Conservation (phyloP, 2,113 vertebrate species). For the Dolichallabes microphthalmus region DNA sequence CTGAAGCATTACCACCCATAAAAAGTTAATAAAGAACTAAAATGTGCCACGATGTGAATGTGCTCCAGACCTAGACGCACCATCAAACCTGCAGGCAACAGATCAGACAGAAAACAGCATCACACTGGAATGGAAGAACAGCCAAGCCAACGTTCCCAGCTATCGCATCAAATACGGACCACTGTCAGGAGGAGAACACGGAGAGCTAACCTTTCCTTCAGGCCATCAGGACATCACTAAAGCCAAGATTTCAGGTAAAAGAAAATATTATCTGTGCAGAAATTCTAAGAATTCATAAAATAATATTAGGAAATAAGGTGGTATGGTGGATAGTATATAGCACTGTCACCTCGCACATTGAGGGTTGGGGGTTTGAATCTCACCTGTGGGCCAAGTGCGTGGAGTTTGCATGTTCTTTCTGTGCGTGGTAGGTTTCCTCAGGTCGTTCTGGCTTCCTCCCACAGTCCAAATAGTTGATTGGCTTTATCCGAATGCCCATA, state of each 20-base stretch:
- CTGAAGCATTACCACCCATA: not conserved
- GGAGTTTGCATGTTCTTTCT: too few relatives aligned
- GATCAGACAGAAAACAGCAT: constrained; percentile 89
- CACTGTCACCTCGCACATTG: too few relatives aligned
- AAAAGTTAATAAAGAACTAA: not conserved
- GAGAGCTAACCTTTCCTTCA: constrained; percentile 81
- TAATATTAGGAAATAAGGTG: not conserved
- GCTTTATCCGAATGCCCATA: too few relatives aligned
- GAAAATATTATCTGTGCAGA: not conserved
- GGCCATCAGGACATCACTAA: constrained; percentile 80
- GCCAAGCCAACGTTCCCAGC: constrained; percentile 76
- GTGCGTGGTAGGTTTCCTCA: too few relatives aligned
- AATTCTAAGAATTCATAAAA: not conserved
- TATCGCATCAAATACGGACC: constrained; percentile 94
- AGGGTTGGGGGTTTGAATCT: too few relatives aligned
- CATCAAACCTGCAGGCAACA: constrained; percentile 79
- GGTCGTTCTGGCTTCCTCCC: too few relatives aligned
- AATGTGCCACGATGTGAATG: constrained; percentile 4
- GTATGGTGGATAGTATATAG: too few relatives aligned
- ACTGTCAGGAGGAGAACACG: constrained; percentile 88
- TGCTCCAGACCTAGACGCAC: constrained; percentile 87
- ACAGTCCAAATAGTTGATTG: too few relatives aligned
- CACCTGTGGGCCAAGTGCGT: too few relatives aligned
- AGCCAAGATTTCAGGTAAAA: constrained; percentile 83
- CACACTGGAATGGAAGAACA: constrained; percentile 92